These are phyloP conservation scores for Watsonalla binaria DNA, from an alignment of 2,888 invertebrate species.

Conservation along the genomic window DNA sequence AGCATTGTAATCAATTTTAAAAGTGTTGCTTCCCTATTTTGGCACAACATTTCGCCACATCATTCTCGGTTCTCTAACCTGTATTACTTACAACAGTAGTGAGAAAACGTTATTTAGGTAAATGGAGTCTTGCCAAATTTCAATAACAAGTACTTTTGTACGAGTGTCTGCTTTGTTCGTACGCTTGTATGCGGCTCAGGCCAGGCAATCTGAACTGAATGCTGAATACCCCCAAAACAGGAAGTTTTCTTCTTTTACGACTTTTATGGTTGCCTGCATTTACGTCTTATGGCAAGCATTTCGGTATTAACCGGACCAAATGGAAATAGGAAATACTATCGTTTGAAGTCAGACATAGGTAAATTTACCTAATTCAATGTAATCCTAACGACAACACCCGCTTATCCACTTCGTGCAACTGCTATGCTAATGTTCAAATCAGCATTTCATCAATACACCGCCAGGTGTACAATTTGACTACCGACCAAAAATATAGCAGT, in stretches of 20 bases:
- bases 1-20: conserved; percentile 26
- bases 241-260: conserved; percentile 30
- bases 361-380: conserved; percentile 15
- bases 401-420: conserved; percentile 24
- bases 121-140: conserved; percentile 57
- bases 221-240: conserved; percentile 24
- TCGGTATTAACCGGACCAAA: conserved; percentile 7
- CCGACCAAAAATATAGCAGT: no score
- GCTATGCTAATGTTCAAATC: neutral
- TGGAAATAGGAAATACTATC: conserved; percentile 10
- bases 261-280: conserved; percentile 19
- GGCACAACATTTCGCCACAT: conserved; percentile 16
- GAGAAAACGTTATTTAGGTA: conserved; percentile 45
- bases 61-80: conserved; percentile 20
- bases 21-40: conserved; percentile 24
- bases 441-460: no score
- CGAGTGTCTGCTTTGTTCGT: conserved; percentile 19
- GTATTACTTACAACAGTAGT: conserved; percentile 37
- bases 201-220: conserved; percentile 27
- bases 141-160: conserved; percentile 39
- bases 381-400: conserved; percentile 22
- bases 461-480: no score
- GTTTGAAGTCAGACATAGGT: neutral
- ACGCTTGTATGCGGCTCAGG: conserved; percentile 25
- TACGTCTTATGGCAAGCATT: conserved; percentile 13